These are phyloP conservation scores for Origma solitaria DNA, from an alignment of 2,113 vertebrate species.

Conservation along the genomic window DNA sequence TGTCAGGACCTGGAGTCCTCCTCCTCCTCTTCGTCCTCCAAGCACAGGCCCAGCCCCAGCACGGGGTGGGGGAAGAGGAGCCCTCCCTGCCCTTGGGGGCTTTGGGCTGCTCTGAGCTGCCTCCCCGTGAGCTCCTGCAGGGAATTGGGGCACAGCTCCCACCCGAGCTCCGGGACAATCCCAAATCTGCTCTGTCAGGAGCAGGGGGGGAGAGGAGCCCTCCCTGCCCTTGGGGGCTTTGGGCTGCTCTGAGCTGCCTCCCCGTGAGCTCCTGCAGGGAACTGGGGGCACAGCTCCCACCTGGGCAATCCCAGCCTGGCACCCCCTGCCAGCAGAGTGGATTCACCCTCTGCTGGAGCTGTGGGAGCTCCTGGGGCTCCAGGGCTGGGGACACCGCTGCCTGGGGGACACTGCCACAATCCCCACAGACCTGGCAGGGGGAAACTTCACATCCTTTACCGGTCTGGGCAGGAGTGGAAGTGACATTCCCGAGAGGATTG, in stretches of 20 bases:
- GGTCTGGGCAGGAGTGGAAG: neutral
- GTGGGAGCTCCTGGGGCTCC: neutral
- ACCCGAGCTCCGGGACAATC: neutral
- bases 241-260: no score
- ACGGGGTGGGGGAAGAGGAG: neutral
- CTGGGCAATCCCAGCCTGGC: no score
- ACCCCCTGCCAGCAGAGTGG: neutral
- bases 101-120: neutral
- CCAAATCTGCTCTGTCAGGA: no score
- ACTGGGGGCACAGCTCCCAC: no score
- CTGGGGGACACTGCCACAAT: neutral
- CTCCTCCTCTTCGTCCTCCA: neutral
- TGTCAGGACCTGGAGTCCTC: neutral
- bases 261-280: no score
- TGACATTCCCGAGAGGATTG: neutral
- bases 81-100: neutral
- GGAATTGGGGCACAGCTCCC: neutral
- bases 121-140: neutral
- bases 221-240: no score
- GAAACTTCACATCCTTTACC: neutral
- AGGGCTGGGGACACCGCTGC: neutral
- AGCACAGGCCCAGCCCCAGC: neutral
- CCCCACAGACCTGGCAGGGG: neutral
- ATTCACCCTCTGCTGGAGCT: neutral
- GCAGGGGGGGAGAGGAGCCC: no score